Evolutionary conservation across 2,113 vertebrate genomes (phyloP), one percentile per base, ranked within the genome.

Genomic region (Sclerurus mexicanus): DNA sequence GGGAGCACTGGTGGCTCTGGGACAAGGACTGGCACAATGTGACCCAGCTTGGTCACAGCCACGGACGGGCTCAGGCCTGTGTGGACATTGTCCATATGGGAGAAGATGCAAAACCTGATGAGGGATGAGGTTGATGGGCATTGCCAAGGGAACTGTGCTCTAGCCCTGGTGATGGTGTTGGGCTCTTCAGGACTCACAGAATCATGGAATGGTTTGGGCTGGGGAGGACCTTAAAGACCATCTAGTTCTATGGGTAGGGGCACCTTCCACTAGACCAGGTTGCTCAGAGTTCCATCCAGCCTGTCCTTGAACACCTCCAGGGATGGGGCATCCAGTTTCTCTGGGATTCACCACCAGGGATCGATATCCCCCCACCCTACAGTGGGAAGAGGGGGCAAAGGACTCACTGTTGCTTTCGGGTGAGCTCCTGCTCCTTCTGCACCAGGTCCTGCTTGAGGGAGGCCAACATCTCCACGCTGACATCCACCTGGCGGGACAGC

Each of bases 361-460:
- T 23, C 0, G 0, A 19, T 35, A n/a, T 20, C 19, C 62, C 58
- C 58, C 35, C 62, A 18, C 33, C 44, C 74, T 6, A 2, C 8
- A 2, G 4, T 31, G 33, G 18, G 14, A 59, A 62, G 53, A 52
- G 5, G 11, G 10, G 30, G 4, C 20, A 4, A 42, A 62, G 59
- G 23, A 99, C 99, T 99, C 97, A 99, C 99, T 99, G 99, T 73
- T 99, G 99, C 93, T 99, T 99, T 96, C 99, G 98, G 78, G 96
- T 99, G 88, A 99, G 98, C 96, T 99, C 99, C 84, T 99, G 98
- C 77, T 99, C 99, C 97, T 99, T 99, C 98, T 98, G 99, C 93
- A 99, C 99, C 92, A 99, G 98, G 96, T 99, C 99, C 98, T 99
- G 99, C 95, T 99, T 99, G 84, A 99, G 99, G 40, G 98, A 99